Evolutionary conservation across 2,888 invertebrate genomes (phyloP).

Genomic region (Sarcophaga caerulescens): DNA sequence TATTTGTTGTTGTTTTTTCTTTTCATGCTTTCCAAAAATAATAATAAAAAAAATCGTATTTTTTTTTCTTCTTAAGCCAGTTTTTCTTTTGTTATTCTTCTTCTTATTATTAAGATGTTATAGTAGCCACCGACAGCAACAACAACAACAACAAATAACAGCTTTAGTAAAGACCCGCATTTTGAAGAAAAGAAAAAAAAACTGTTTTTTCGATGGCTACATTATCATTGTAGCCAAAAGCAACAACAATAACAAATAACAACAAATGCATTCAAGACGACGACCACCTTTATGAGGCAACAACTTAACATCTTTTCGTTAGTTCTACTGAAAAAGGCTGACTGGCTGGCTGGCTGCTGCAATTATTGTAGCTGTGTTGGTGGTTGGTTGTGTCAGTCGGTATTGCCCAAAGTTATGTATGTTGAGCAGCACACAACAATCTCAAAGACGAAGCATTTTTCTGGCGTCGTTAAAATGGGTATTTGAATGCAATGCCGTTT

Average conservation of each 20-base stretch:
- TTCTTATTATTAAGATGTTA: constrained; percentile 59
- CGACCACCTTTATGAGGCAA: constrained; percentile 66
- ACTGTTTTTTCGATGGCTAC: constrained; percentile 45
- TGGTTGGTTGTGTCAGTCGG: neutral
- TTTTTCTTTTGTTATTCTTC: constrained; percentile 19
- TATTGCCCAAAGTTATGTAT: neutral
- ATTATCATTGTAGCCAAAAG: constrained; percentile 40
- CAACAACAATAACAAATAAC: constrained; percentile 47
- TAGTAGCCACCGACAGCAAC: constrained; percentile 30
- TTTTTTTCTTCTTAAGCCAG: constrained; percentile 36
- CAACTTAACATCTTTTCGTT: constrained; percentile 50
- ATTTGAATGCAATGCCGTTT: too few species aligned
- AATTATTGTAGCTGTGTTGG: neutral
- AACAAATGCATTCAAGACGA: constrained; percentile 32
- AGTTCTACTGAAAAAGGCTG: constrained; percentile 28
- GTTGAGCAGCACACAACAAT: neutral
- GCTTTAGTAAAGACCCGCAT: constrained; percentile 34
- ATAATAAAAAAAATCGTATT: neutral
- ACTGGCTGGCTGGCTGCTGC: neutral
- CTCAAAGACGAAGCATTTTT: neutral
- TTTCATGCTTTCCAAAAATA: neutral
- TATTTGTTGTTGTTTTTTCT: constrained; percentile 12
- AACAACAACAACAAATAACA: constrained; percentile 8
- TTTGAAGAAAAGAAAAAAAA: neutral
- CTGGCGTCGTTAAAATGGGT: neutral